Base-by-base conservation (phyloP, 2,797 vertebrate genomes). In the Scyliorhinus canicula region DNA sequence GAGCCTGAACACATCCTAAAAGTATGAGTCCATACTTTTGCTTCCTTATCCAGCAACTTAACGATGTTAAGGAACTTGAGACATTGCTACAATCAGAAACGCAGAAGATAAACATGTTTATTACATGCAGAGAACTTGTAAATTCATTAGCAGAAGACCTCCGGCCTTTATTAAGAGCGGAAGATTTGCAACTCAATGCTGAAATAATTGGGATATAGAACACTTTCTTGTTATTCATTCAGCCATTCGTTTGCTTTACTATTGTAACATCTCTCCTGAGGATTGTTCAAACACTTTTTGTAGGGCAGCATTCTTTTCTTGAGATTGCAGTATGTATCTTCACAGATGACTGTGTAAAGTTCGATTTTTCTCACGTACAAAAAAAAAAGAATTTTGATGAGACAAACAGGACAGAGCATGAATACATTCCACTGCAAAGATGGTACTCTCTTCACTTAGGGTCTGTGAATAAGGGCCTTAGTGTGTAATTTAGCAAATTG, bases 201-300 rank as follows among this genome's bases (percentile, higher is more conserved):
- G 93, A 74, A 94, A 28, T 90, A n/a, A 60, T 35, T 93, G 65
- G 28, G 47, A 93, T 67, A 74, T 52, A 35, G 93, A 74, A 71
- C 93, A 71, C 14, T n/a, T 55, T 31, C 6, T 94, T 94, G 47
- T 93, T 93, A 40, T 94, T 94, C 93, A 35, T 71, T 50, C 85
- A 86, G 28, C 40, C 79, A 88, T 19, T 57, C 24, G 12, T 74
- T 94, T 74, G 65, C 71, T 74, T 94, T 94, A 94, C 71, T 94
- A 44, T 65, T 94, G 93, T 94, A 94, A 94, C 47, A 94, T 71
- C 26, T 71, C 65, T 94, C 8, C 67, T 94, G 40, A 71, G 93
- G 93, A 94, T 94, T 94, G 93, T 94, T 94, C 93, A 94, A 94
- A 94, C 44, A 94, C 93, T 94, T 94, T 74, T 94, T 94, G 93